Conservation (phyloP, 2,888 invertebrate species). For the Caenorhabditis sp. region DNA sequence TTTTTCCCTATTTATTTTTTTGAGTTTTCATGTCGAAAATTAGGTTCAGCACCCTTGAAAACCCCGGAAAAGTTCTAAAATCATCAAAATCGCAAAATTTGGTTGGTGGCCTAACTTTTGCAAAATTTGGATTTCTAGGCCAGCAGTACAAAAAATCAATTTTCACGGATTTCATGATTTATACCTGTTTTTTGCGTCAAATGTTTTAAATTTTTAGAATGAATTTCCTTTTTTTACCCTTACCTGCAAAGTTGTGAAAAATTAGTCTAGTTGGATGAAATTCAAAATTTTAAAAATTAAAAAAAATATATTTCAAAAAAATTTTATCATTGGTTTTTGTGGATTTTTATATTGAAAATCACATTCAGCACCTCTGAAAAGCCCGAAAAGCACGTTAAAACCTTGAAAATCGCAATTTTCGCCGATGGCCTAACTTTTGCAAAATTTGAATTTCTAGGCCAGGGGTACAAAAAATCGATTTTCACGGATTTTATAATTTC, state of each 20-base stretch:
- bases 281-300: not conserved
- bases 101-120: not conserved
- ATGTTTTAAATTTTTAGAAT: too few species aligned
- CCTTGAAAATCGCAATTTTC: not conserved
- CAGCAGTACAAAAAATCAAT: not conserved
- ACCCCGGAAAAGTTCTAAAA: not conserved
- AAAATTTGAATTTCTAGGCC: conserved; percentile 1
- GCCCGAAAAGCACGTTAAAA: not conserved
- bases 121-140: conserved; percentile 2
- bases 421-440: not conserved
- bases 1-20: not conserved
- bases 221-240: too few species aligned
- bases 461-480: not conserved
- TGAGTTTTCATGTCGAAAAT: not conserved
- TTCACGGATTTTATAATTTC: not conserved
- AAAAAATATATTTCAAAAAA: too few species aligned
- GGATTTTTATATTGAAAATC: not conserved
- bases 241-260: conserved; percentile 2
- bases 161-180: not conserved
- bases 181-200: not conserved
- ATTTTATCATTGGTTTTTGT: not conserved
- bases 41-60: not conserved
- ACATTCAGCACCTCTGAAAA: not conserved
- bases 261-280: not conserved
- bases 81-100: not conserved